Base-by-base conservation (phyloP, 2,113 vertebrate species). In the Jacana jacana region DNA sequence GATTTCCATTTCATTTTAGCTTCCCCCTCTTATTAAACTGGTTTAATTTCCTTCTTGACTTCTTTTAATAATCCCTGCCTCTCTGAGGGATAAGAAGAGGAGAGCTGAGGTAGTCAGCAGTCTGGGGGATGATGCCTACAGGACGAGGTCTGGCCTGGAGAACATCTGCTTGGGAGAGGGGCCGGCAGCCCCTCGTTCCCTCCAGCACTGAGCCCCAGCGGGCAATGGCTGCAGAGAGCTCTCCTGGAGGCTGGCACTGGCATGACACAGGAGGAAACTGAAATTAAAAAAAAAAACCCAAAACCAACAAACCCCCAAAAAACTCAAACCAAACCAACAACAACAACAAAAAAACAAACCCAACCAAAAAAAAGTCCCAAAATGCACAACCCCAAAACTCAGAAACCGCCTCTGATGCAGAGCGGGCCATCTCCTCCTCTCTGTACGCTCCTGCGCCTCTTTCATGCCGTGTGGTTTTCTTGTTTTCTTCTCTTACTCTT, bases 1-100 rank as follows among this genome's bases (percentile, higher is more conserved):
- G 91, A 95, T 95, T 95, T 95, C 91, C 87, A 95, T 89, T 95
- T 96, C 81, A 91, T 95, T 95, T 95, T 82, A 84, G 85, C 78
- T 91, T 89, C 57, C 28, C 22, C 33, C 63, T 87, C 81, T 85
- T 85, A 92, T 84, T 87, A 82, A 92, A 84, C 84, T 81, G 24
- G 48, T 85, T 95, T 95, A 79, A 95, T 96, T 95, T 96, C 93
- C 91, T 93, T 89, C 91, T 86, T 81, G 83, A 66, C 68, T 94
- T 88, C 55, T 89, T 95, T 95, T 93, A 96, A 92, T 89, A 91
- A 87, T 68, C 20, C 8, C 37, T 60, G 48, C 13, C 37, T 97
- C 84, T 81, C 93, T 57, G 46, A 65, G 81, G 83, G 25, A 69
- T 46, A 57, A 37, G 40, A 75, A 79, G 19, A 92, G 30, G 79